Base-by-base conservation (phyloP, 2,797 vertebrate genomes). In the Pangasius macronema region DNA sequence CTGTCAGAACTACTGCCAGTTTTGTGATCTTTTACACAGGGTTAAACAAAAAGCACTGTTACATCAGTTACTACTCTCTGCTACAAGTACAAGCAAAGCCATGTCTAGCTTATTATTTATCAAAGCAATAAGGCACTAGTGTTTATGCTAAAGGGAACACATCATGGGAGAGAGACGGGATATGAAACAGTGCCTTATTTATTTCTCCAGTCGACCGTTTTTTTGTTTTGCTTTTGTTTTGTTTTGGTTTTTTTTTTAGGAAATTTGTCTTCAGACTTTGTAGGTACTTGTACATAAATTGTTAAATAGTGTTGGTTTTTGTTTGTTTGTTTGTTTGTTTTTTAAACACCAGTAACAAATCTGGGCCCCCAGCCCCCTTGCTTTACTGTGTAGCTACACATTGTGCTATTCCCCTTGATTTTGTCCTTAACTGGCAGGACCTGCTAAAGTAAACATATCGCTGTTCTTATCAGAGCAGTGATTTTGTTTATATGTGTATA, bases 171-270 rank as follows among this genome's bases (percentile, higher is more conserved):
- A 75, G 72, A 22, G 61, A 83, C 63, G 16, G 20, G 77, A 86
- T 83, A 76, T n/a, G 73, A 85, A 80, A 36, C 57, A 63, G 85
- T 88, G 88, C 85, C 88, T 88, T 88, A 80, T 53, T 75, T 61
- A 39, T 42, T 61, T 81, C 36, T 36, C 0, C 16, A 14, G 53
- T 24, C 9, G 0, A 36, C 49, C 14, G n/a, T 27, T 68, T 86
- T 39, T 0, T 5, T 39, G n/a, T n/a, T n/a, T n/a, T n/a, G n/a
- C n/a, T n/a, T n/a, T n/a, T n/a, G n/a, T n/a, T n/a, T n/a, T n/a
- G n/a, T 39, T 39, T 39, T 39, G 3, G 2, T 39, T 39, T 39
- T 39, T 39, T 39, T 88, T 61, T 86, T 86, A 88, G 61, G 61
- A 72, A 68, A 75, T 67, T 61, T 16, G 27, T 76, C 73, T 46